phyloP scores from a whole-genome alignment of 37 sponge, comb jelly and placozoan species.

The Haliclona indistincta region DNA sequence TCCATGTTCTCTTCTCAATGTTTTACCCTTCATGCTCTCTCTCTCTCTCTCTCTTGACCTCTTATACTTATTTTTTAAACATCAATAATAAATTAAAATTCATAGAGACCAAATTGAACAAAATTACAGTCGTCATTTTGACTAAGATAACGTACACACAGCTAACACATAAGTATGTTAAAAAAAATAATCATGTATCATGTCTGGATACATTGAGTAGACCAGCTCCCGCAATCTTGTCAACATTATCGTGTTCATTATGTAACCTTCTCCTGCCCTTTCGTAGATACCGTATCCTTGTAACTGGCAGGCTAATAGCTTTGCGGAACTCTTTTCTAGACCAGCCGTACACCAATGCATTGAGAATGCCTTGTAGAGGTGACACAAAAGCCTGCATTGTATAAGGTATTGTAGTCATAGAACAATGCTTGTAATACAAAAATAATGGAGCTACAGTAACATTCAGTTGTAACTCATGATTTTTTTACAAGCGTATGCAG shows the following conservation, averaged over 20 bases:
- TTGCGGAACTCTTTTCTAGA: constrained; percentile 59
- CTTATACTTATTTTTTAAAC: too few relatives aligned
- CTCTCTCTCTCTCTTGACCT: background rate
- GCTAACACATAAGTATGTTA: background rate
- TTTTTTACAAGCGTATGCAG: background rate
- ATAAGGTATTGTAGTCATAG: background rate
- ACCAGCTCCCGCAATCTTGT: too few relatives aligned
- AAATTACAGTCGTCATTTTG: background rate
- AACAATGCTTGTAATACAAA: background rate
- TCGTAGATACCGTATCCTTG: too few relatives aligned
- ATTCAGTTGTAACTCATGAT: too few relatives aligned
- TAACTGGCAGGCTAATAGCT: constrained; percentile 15
- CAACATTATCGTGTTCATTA: too few relatives aligned
- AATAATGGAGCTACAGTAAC: background rate
- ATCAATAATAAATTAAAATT: too few relatives aligned
- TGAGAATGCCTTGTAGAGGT: constrained; percentile 75
- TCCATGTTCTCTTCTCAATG: background rate
- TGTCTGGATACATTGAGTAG: too few relatives aligned
- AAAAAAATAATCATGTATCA: too few relatives aligned
- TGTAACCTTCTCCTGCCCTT: too few relatives aligned
- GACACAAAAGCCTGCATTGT: constrained; percentile 52
- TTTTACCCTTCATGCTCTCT: background rate
- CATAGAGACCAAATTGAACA: background rate
- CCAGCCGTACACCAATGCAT: constrained; percentile 77
- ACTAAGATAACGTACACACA: background rate